Evolutionary conservation across 2,797 vertebrate genomes (phyloP), one percentile per base, ranked within the genome.

Genomic region (Peromyscus eremicus): DNA sequence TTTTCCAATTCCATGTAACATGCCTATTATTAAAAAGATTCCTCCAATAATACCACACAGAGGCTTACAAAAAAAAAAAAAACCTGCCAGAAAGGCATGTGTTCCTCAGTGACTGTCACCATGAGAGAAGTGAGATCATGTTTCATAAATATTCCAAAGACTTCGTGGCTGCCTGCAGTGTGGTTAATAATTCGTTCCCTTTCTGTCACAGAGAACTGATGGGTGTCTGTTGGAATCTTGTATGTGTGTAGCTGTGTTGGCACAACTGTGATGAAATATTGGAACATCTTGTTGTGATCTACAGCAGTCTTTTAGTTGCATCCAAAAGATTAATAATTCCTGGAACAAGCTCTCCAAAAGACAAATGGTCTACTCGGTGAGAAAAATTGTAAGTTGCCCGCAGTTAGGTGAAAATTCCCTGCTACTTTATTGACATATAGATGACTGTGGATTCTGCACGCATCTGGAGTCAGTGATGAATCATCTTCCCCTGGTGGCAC

Each of bases 61-160:
- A 99, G 99, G 85, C 99, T 98, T 96, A 99, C 98, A 10, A 99
- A 99, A 97, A 99, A 99, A 99, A n/a, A 10, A 99, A 99, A 97
- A 99, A 99, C 5, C 98, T 99, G 99, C 99, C 99, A 99, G 49
- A 99, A 98, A 25, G 99, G 99, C 99, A 99, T 99, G 98, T 99
- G 99, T 95, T 99, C 99, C 98, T 99, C 99, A 0, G 99, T 99
- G 96, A 99, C 99, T 0, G 98, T 99, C 95, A 99, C 99, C 99
- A 99, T 99, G 11, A 99, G 98, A 27, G 99, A 99, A 98, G 99
- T 99, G 98, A 99, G 99, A 91, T 99, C 99, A 0, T 99, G 99
- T 92, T 99, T 99, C 99, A 99, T 99, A 96, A 99, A 99, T 98
- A 99, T 99, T 97, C 99, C 99, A 1, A 99, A 99, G 89, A 99